A percentile compares a stretch with the other conserved stretches of the same genome.
Conservation (phyloP, 2,113 vertebrate genomes). For the Actenoides lindsayi region DNA sequence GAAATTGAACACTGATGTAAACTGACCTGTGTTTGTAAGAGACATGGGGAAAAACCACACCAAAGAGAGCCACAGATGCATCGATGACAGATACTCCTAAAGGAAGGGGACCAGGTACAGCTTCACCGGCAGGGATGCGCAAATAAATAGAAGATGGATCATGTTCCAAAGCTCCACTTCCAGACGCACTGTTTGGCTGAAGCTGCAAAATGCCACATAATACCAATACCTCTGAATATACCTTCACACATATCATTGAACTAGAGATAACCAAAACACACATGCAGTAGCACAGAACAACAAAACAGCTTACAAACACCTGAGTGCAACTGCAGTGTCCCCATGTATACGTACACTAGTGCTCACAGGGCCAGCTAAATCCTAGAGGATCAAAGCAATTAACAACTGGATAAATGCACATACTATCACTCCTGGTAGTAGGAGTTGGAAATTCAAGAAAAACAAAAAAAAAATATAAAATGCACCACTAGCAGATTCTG, state of each 20-base stretch:
- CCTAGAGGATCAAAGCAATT: neutral
- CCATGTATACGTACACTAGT: rapidly evolving
- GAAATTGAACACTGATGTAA: neutral
- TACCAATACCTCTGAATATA: neutral
- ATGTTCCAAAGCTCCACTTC: conserved; percentile 96
- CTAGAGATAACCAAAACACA: neutral
- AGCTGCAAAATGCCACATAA: conserved; percentile 77
- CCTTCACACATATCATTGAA: neutral
- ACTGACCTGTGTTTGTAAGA: conserved; percentile 96
- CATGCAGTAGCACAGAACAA: neutral
- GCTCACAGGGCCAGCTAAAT: neutral
- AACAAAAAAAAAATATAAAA: neutral
- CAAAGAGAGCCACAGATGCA: conserved; percentile 95
- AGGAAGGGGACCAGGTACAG: conserved; percentile 94
- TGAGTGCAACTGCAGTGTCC: neutral
- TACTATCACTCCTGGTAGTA: neutral
- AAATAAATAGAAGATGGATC: conserved; percentile 98
- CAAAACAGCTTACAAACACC: neutral
- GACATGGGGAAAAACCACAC: conserved; percentile 97
- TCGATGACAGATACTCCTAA: conserved; percentile 97
- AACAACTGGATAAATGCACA: neutral
- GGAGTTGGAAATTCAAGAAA: neutral
- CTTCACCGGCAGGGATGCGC: conserved; percentile 92
- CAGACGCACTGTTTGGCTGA: conserved; percentile 97
- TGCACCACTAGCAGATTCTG: neutral